phyloP scores from a whole-genome alignment of 37 sponge, comb jelly and placozoan species.

The Agelas oroides region DNA sequence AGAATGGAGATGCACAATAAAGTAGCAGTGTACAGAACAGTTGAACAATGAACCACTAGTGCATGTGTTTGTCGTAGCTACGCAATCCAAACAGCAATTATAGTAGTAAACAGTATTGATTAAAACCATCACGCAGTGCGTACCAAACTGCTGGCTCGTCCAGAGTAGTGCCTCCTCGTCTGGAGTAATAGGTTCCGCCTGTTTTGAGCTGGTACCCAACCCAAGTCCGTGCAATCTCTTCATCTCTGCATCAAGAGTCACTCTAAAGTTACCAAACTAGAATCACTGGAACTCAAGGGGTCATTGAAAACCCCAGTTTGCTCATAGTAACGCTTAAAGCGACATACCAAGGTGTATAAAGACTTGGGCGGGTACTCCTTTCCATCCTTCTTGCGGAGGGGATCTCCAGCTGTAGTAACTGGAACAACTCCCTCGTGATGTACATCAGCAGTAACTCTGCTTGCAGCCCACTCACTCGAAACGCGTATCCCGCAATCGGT shows the following conservation, averaged over 20 bases:
- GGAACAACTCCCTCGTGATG: not conserved
- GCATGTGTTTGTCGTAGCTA: constrained; percentile 22
- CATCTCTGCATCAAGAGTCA: constrained; percentile 35
- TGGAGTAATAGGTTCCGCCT: constrained; percentile 36
- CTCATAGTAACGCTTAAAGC: constrained; percentile 1
- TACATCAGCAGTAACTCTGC: not conserved
- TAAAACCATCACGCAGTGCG: constrained; percentile 1
- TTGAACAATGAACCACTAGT: no score
- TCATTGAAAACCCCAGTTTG: not conserved
- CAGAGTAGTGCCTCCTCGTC: constrained; percentile 34
- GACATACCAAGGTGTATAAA: constrained; percentile 14
- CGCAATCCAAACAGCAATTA: constrained; percentile 24
- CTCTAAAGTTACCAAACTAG: constrained; percentile 19
- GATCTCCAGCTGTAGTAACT: not conserved
- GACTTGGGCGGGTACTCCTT: constrained; percentile 40
- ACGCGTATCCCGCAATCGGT: constrained; percentile 19
- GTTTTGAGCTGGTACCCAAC: not conserved
- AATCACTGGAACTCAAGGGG: constrained; percentile 4
- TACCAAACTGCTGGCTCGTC: constrained; percentile 7
- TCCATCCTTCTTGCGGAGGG: constrained; percentile 23
- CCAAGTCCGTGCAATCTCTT: constrained; percentile 22
- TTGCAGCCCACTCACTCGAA: constrained; percentile 28
- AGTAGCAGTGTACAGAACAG: no score
- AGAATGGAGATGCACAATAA: no score
- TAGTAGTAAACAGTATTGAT: constrained; percentile 22